Evolutionary conservation across 2,113 vertebrate species (phyloP).

Genomic region (Steatornis caripensis): DNA sequence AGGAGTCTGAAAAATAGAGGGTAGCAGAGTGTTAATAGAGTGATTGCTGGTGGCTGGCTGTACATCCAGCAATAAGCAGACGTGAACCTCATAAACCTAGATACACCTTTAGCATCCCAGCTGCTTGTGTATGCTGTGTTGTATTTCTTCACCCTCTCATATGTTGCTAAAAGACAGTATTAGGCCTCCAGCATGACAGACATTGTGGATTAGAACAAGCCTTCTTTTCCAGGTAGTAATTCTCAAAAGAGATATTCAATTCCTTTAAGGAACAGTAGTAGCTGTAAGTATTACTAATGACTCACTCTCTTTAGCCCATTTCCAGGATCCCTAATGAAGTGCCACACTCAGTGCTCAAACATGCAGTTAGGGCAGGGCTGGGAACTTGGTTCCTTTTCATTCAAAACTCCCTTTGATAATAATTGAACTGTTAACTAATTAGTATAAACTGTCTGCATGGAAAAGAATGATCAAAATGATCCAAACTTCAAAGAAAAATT

Average conservation of each 20-base stretch:
- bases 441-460: slow-evolving; percentile 15
- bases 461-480: slow-evolving; percentile 13
- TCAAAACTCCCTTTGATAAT: slow-evolving; percentile 43
- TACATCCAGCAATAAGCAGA: not conserved
- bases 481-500: slow-evolving; percentile 4
- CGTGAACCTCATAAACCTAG: not conserved
- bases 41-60: not conserved
- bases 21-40: not conserved
- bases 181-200: not conserved
- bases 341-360: not conserved
- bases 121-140: not conserved
- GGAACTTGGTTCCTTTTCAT: slow-evolving; percentile 20
- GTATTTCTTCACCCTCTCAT: not conserved
- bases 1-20: slow-evolving; percentile 8
- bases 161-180: not conserved
- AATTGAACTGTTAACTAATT: slow-evolving; percentile 50
- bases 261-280: not conserved
- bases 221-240: not conserved
- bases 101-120: not conserved
- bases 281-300: slow-evolving; percentile 5
- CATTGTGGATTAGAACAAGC: slow-evolving; percentile 24
- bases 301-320: not conserved
- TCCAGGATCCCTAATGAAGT: slow-evolving; percentile 22
- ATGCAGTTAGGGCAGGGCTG: not conserved
- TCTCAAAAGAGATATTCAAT: not conserved